Evolutionary conservation across 2,888 invertebrate species (phyloP), one percentile per base, ranked within the genome.

Genomic region (Synanthedon myopaeformis): DNA sequence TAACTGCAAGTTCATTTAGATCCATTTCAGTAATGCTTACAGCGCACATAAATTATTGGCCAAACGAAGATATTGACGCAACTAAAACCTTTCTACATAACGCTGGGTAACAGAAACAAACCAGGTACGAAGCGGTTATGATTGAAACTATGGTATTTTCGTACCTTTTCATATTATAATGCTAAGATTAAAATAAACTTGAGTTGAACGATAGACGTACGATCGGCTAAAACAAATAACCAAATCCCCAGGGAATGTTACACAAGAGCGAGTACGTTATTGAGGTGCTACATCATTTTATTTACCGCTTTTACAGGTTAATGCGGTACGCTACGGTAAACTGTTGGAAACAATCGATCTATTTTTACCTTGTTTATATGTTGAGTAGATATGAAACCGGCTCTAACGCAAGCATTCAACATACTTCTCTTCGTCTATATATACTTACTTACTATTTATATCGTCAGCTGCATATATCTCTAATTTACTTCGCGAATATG

Each of bases 61-160:
- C 8, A 35, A 10, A 10, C 8, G 10, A 35, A 35, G 35, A 10
- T 35, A 35, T 35, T 35, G 35, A 52, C 35, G 35, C 35, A 35
- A 35, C 35, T 35, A 35, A 35, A 35, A 35, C 35, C 35, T 35
- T 35, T 35, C 35, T 35, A 35, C 23, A 23, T 35, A 35, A 35
- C 35, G 35, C 35, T 67, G 70, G 72, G 68, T 74, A 79, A 76
- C 74, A 79, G 86, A 86, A 85, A 84, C 83, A 83, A 85, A 86
- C 84, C 86, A 86, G 86, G 83, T 82, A 78, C 76, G 70, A 69
- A 69, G 70, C 68, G 69, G 71, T 79, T 85, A 86, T 86, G 86
- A 86, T 86, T 84, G 82, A 86, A 81, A 74, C 70, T 60, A 82
- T 79, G 84, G 77, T 85, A 85, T 84, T 84, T 75, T 74, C 69